A percentile compares a stretch with the other conserved stretches of the same genome.
phyloP scores from a whole-genome alignment of 2,113 vertebrate genomes.

The Anguilla rostrata region DNA sequence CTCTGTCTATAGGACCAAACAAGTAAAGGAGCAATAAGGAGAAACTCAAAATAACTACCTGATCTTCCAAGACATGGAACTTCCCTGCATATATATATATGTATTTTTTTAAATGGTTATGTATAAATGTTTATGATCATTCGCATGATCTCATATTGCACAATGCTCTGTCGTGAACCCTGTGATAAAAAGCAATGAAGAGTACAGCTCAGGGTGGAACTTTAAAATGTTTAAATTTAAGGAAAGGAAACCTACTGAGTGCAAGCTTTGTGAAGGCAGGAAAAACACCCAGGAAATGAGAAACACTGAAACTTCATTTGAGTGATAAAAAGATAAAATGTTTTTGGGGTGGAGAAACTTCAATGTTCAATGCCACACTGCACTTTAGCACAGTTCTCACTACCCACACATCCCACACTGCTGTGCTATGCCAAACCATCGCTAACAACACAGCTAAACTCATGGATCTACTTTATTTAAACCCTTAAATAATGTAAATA shows the following conservation, averaged over 20 bases:
- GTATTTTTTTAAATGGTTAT: not conserved
- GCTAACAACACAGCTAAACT: not conserved
- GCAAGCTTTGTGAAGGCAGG: not conserved
- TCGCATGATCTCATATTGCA: slow-evolving; percentile 13
- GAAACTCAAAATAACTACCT: slow-evolving; percentile 58
- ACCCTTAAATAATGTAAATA: not conserved
- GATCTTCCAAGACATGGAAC: slow-evolving; percentile 69
- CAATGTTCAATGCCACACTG: not conserved
- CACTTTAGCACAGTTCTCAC: not conserved
- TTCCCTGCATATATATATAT: slow-evolving; percentile 57
- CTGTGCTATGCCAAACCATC: not conserved
- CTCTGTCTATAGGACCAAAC: slow-evolving; percentile 14
- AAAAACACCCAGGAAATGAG: not conserved
- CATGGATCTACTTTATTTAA: not conserved
- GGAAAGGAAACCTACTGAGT: not conserved
- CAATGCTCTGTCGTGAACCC: slow-evolving; percentile 12
- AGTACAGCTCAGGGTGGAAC: not conserved
- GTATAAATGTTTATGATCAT: slow-evolving; percentile 10
- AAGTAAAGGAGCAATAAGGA: slow-evolving; percentile 11
- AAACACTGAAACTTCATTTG: not conserved
- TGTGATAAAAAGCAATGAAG: not conserved
- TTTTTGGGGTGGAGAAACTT: not conserved
- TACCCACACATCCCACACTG: not conserved
- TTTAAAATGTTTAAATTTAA: slow-evolving; percentile 14
- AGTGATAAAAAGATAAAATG: not conserved